Evolutionary conservation across 2,888 invertebrate species (phyloP), one percentile per base, ranked within the genome.

Genomic region (Argynnis bischoffii): DNA sequence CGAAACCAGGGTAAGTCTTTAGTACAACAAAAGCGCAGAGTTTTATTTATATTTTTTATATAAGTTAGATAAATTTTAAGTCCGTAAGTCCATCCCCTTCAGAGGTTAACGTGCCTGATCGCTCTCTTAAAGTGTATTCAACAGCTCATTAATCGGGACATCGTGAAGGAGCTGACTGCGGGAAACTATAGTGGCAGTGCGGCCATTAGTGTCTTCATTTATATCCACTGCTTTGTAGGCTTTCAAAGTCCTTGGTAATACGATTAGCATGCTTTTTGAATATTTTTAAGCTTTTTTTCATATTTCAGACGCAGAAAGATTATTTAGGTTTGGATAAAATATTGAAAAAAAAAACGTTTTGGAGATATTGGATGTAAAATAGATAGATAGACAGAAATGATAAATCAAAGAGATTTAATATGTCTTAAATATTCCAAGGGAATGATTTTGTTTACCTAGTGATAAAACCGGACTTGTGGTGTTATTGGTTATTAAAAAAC

Each of bases 91-190:
- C 26, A 15, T 48, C 31, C 55, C 72, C 70, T 60, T 13, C 18
- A 53, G 67, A 69, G 69, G 67, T 63, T 71, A 71, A 69, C 67
- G 71, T 69, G 71, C 69, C 71, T 67, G 71, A 71, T 69, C 64
- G 64, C 69, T 63, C 71, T 71, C 71, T 71, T 67, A 71, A 67
- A 69, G 65, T 69, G 69, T 82, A 86, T 80, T 81, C 82, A 81
- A 81, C 83, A 81, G 81, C 83, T 85, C 89, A 86, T 88, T 90
- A 89, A 89, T 85, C 82, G 83, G 79, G 78, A 79, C 87, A 84
- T 86, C 85, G 85, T 83, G 70, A 78, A 77, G 82, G 84, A 79
- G 90, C 90, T 90, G 90, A 89, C 89, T 87, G 77, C 72, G 75
- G 71, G 70, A 71, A 78, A 76, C 76, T 66, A 72, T 73, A 79